Conservation (phyloP, 2,797 vertebrate species). For the Spondyliosoma cantharus region DNA sequence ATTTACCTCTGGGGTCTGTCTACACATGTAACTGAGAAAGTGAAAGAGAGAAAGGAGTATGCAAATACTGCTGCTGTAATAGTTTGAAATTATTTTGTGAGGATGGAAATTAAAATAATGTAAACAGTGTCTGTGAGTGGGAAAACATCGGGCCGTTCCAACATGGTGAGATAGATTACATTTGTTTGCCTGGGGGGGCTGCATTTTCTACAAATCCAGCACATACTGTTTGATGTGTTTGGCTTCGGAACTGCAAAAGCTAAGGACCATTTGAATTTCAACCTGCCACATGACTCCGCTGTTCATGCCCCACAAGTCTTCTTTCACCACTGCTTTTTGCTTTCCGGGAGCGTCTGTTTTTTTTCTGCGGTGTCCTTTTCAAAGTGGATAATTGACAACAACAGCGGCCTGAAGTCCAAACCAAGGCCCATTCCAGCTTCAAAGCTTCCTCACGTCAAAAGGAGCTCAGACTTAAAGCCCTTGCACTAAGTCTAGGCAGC, state of each 20-base stretch:
- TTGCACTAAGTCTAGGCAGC: conserved; percentile 60
- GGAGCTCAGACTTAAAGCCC: conserved; percentile 76
- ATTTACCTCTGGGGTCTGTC: conserved; percentile 32
- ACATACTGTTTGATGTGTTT: conserved; percentile 37
- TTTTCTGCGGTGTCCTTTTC: conserved; percentile 61
- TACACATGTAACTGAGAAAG: conserved; percentile 16
- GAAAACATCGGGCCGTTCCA: conserved; percentile 20
- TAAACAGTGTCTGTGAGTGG: conserved; percentile 40
- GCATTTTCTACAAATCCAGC: conserved; percentile 6
- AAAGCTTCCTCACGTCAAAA: conserved; percentile 74
- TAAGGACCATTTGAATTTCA: conserved; percentile 21
- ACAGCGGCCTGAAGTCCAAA: conserved; percentile 74
- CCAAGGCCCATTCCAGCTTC: conserved; percentile 72
- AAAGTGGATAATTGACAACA: conserved; percentile 80
- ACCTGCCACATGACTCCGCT: conserved; percentile 22
- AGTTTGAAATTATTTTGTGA: conserved; percentile 29
- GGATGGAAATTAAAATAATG: conserved; percentile 48
- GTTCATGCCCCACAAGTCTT: conserved; percentile 26
- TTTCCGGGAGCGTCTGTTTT: conserved; percentile 37
- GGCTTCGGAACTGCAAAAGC: conserved; percentile 24
- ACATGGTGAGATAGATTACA: conserved; percentile 40
- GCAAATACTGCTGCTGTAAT: conserved; percentile 24
- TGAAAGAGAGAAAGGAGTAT: conserved; percentile 22
- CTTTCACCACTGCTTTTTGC: conserved; percentile 47
- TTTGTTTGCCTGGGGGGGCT: conserved; percentile 31